Conservation (phyloP, 1,140 invertebrate genomes). For the Lucilia sericata region DNA sequence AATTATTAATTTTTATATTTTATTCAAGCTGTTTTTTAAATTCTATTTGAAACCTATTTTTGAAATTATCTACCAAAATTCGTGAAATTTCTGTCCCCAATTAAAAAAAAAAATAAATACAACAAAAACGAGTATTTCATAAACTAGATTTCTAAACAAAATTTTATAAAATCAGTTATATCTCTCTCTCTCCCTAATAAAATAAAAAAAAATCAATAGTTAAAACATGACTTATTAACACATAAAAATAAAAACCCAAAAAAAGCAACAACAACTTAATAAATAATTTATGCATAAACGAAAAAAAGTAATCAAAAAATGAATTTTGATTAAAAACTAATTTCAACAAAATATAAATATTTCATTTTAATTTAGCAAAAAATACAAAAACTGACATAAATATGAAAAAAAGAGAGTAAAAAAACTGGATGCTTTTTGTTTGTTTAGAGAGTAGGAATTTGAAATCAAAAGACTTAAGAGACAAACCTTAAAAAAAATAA, state of each 20-base stretch:
- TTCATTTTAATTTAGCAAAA: not conserved
- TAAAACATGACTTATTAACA: slow-evolving; percentile 24
- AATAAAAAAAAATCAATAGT: not conserved
- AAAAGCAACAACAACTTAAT: not conserved
- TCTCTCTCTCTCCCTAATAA: not conserved
- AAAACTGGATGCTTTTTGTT: no score
- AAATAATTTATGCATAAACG: not conserved
- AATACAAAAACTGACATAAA: no score
- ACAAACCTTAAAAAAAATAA: no score
- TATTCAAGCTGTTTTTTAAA: no score
- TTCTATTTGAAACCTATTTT: no score
- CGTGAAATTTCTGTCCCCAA: slow-evolving; percentile 1
- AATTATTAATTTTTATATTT: no score
- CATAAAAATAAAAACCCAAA: slow-evolving; percentile 25
- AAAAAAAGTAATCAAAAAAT: not conserved
- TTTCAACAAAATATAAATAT: not conserved
- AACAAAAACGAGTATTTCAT: not conserved
- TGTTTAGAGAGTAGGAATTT: no score
- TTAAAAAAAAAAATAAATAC: no score
- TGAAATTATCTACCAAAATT: not conserved
- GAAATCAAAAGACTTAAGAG: no score
- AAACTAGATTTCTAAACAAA: not conserved
- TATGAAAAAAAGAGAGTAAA: no score
- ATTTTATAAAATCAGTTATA: no score
- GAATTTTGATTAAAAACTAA: not conserved